phyloP scores from a whole-genome alignment of 2,888 invertebrate species.

The Torymus tubicola region DNA sequence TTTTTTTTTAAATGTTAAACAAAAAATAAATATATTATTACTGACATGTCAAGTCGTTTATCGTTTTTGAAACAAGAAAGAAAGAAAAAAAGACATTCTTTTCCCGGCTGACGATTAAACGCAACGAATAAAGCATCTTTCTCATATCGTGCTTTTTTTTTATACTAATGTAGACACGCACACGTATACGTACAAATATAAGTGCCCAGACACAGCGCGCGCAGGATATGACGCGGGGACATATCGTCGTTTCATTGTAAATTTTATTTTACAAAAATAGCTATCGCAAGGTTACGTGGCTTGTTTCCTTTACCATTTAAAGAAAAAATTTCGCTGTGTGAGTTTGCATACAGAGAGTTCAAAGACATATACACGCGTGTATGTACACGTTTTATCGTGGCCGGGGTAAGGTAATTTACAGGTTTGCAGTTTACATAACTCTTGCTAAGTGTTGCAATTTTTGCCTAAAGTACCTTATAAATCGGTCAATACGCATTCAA shows the following conservation, averaged over 20 bases:
- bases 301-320: slow-evolving; percentile 35
- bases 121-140: slow-evolving; percentile 52
- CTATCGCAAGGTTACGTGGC: slow-evolving; percentile 54
- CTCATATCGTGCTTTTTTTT: slow-evolving; percentile 44
- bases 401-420: slow-evolving; percentile 54
- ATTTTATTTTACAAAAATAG: slow-evolving; percentile 59
- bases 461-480: slow-evolving; percentile 41
- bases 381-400: slow-evolving; percentile 50
- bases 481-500: slow-evolving; percentile 49
- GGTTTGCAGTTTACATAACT: slow-evolving; percentile 28
- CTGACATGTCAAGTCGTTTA: slow-evolving; percentile 56
- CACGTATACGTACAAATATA: slow-evolving; percentile 57
- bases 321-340: slow-evolving; percentile 54
- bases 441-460: slow-evolving; percentile 37
- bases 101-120: slow-evolving; percentile 56
- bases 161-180: slow-evolving; percentile 54
- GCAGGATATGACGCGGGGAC: slow-evolving; percentile 52
- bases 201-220: slow-evolving; percentile 52
- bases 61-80: slow-evolving; percentile 48
- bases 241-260: slow-evolving; percentile 50
- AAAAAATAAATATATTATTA: slow-evolving; percentile 59
- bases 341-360: slow-evolving; percentile 52
- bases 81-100: slow-evolving; percentile 45
- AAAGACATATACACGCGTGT: slow-evolving; percentile 57
- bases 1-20: slow-evolving; percentile 51